These are phyloP conservation scores for Aporrectodea caliginosa DNA, from an alignment of 1,140 invertebrate genomes.

Conservation along the genomic window DNA sequence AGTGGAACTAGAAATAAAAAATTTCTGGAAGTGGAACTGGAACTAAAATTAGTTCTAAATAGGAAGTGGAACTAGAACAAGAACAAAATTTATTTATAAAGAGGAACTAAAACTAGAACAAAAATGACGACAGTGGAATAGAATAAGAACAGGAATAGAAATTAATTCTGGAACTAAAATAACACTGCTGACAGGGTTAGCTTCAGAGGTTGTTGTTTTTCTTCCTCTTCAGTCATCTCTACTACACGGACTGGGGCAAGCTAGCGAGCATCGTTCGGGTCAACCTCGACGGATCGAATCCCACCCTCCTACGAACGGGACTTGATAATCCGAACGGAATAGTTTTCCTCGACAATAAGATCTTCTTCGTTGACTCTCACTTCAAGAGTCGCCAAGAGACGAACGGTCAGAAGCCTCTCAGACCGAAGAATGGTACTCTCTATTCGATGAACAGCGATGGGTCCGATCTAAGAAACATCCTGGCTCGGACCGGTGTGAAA, in stretches of 20 bases:
- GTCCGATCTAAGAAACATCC: neutral
- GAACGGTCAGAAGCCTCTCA: neutral
- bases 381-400: constrained; percentile 11
- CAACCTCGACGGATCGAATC: constrained; percentile 38
- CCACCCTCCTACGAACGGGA: constrained; percentile 31
- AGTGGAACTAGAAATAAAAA: no score
- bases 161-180: no score
- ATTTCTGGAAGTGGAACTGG: no score
- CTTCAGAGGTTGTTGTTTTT: neutral
- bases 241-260: constrained; percentile 42
- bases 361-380: constrained; percentile 22
- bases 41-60: no score
- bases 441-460: neutral
- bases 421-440: neutral
- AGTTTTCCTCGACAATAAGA: constrained; percentile 22
- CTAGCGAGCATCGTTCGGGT: constrained; percentile 36
- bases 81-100: no score
- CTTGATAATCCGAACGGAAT: constrained; percentile 41
- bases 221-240: constrained; percentile 36
- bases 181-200: no score
- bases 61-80: no score
- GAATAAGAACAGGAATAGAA: no score
- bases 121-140: no score
- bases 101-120: no score
- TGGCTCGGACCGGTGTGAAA: neutral